phyloP scores from a whole-genome alignment of 1,140 invertebrate species.

The Psix sp. region DNA sequence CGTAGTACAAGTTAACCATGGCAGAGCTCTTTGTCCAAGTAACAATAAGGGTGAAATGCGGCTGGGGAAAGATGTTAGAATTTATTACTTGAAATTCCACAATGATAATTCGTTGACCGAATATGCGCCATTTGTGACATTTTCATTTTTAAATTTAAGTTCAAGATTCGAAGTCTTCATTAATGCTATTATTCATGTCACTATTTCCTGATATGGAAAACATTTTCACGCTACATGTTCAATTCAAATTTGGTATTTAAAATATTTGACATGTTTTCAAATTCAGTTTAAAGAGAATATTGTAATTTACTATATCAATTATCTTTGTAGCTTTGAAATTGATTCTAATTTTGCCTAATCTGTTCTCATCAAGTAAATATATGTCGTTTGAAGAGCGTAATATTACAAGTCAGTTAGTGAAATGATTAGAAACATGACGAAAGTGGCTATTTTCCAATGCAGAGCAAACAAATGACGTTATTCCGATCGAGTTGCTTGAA shows the following conservation, averaged over 20 bases:
- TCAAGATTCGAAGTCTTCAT: background rate
- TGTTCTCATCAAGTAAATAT: no score
- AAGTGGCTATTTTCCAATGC: slow-evolving; percentile 28
- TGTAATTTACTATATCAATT: no score
- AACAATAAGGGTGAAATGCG: slow-evolving; percentile 74
- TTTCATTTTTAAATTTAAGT: slow-evolving; percentile 60
- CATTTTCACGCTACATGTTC: no score
- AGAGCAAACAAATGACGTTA: slow-evolving; percentile 27
- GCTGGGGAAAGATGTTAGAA: slow-evolving; percentile 68
- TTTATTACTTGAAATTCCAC: slow-evolving; percentile 74
- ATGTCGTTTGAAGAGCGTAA: no score
- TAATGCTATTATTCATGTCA: background rate
- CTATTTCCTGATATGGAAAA: no score
- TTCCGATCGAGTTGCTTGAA: slow-evolving; percentile 38
- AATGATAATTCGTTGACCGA: slow-evolving; percentile 73
- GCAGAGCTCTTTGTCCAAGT: slow-evolving; percentile 72
- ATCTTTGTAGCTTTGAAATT: no score
- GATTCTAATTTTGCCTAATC: no score
- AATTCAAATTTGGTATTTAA: no score
- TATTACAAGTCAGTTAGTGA: slow-evolving; percentile 2
- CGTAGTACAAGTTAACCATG: slow-evolving; percentile 68
- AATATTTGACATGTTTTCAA: no score
- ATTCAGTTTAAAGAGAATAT: no score
- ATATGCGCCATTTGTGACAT: slow-evolving; percentile 24
- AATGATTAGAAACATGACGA: slow-evolving; percentile 22